Evolutionary conservation across 2,888 invertebrate genomes (phyloP).

Genomic region (Latrodectus elegans): DNA sequence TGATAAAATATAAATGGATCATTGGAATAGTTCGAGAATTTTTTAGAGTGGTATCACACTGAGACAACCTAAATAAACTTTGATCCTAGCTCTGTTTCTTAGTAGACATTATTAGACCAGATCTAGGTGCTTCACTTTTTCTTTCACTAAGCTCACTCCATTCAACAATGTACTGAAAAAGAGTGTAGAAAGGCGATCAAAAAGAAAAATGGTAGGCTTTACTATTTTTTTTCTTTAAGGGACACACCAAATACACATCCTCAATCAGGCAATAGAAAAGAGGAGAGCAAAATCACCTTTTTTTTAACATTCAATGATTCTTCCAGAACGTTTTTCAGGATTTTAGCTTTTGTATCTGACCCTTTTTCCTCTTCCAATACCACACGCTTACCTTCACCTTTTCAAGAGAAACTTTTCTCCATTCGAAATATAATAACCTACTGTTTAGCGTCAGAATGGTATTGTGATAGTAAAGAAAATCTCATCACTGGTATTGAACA

Average conservation of each 20-base stretch:
- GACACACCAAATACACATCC: constrained; percentile 33
- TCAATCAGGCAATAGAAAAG: constrained; percentile 16
- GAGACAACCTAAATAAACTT: constrained; percentile 36
- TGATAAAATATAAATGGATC: background rate
- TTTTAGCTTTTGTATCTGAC: too few species aligned
- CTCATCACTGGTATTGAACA: too few species aligned
- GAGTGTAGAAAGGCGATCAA: constrained; percentile 14
- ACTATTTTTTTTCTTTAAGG: background rate
- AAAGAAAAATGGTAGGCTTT: constrained; percentile 21
- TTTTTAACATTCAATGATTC: background rate
- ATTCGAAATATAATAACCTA: too few species aligned
- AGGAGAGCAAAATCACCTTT: background rate
- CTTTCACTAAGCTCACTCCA: background rate
- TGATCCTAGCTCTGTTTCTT: constrained; percentile 34
- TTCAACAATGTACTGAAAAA: constrained; percentile 11
- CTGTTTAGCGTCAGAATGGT: too few species aligned
- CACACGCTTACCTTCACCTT: too few species aligned
- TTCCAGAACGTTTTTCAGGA: background rate
- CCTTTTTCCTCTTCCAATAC: too few species aligned
- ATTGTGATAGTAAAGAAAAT: too few species aligned
- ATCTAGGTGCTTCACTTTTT: constrained; percentile 4
- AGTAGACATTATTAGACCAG: constrained; percentile 27
- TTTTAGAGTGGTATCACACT: background rate
- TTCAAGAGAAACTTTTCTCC: too few species aligned
- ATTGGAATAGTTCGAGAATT: background rate